Base-by-base conservation (phyloP, 2,888 invertebrate genomes). In the Baronia brevicornis region DNA sequence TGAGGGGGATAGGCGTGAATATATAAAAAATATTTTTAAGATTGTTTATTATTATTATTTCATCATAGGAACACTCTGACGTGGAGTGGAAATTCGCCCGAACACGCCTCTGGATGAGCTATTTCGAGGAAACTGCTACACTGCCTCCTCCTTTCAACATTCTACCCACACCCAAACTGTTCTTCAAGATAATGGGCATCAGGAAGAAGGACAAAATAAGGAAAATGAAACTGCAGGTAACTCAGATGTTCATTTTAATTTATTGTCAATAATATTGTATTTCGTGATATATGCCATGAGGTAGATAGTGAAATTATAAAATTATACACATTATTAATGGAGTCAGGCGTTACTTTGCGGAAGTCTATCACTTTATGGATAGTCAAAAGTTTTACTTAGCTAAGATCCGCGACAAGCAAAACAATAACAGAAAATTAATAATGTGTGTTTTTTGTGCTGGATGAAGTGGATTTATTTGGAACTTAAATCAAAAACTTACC, bases 41-140 rank as follows among this genome's bases (percentile, higher is more conserved):
- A n/a, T n/a, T 10, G 8, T 14, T 5, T 9, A 1, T n/a, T 14
- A 18, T 13, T 7, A 4, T 8, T 7, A 3, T 3, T 18, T 11
- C 6, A 11, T 13, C 14, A 5, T 35, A 96, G 96, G 91, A 95
- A 85, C 94, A 95, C 60, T 93, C 97, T 0, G 97, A 97, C 56
- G 92, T 92, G 0, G 97, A 97, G 73, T 97, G 97, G 97, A 97
- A 97, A 74, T 97, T 97, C 66, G 97, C 97, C 0, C 87, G 97
- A 25, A 95, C 96, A 0, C 92, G 94, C 49, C 82, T 98, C 2
- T 97, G 97, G 97, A 92, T 97, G 89, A 95, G 94, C 55, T 98
- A 96, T 67, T 98, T 98, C 61, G 97, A 97, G 60, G 94, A 93
- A 54, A 91, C 92, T 12, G 91, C 93, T 0, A 97, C 97, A 0